These are phyloP conservation scores for Microcebus lehilahytsara DNA, from an alignment of 2,113 vertebrate species.

Conservation along the genomic window DNA sequence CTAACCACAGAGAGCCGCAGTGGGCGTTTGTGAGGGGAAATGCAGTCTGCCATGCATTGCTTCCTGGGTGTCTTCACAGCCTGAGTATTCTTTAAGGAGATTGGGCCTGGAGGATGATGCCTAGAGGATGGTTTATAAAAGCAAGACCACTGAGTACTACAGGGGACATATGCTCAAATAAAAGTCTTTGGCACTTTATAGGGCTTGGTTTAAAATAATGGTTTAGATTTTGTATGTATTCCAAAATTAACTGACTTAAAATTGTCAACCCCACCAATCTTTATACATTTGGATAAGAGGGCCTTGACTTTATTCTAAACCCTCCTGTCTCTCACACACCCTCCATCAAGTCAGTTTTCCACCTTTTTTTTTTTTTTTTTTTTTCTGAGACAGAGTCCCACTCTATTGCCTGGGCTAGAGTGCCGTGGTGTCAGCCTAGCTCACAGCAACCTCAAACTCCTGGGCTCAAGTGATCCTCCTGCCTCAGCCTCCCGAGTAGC, in stretches of 20 bases:
- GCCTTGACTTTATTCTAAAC: neutral
- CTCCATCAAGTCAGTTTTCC: neutral
- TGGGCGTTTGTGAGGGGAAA: neutral
- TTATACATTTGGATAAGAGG: neutral
- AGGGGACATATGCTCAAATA: neutral
- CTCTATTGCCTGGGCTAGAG: no score
- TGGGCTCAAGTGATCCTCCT: no score
- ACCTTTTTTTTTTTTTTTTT: neutral
- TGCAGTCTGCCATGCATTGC: rapidly evolving
- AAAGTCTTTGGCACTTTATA: neutral
- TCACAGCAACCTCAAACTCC: no score
- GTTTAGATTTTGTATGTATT: neutral
- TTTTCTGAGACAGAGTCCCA: no score
- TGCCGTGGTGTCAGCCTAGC: no score
- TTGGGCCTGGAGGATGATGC: neutral
- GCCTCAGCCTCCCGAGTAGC: no score
- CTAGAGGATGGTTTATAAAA: neutral
- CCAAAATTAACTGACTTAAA: neutral
- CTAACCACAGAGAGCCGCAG: neutral
- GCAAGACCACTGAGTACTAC: neutral
- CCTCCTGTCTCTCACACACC: neutral
- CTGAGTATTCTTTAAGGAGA: neutral
- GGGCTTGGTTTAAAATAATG: neutral
- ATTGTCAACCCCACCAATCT: neutral
- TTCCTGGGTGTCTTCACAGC: neutral